Conservation (phyloP, 2,113 vertebrate genomes). For the Sprattus sprattus region DNA sequence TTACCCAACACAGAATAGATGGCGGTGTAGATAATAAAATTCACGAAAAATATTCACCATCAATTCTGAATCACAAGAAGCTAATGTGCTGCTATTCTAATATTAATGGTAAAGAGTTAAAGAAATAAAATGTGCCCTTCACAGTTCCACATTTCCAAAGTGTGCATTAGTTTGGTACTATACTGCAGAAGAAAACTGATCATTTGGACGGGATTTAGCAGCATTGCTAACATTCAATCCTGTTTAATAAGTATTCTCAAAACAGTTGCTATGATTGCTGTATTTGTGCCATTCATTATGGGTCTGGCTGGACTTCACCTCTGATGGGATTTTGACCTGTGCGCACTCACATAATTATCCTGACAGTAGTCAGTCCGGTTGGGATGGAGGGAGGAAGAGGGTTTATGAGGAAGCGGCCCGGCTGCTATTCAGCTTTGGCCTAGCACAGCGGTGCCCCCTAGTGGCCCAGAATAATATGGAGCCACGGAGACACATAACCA, state of each 20-base stretch:
- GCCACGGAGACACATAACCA: background rate
- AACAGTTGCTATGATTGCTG: background rate
- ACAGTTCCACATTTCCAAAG: background rate
- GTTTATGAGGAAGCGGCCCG: background rate
- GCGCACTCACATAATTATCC: background rate
- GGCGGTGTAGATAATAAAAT: too few species aligned
- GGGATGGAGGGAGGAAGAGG: background rate
- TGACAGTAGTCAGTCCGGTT: background rate
- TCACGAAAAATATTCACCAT: too few species aligned
- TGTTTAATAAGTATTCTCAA: background rate
- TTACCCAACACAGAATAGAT: too few species aligned
- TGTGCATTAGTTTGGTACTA: background rate
- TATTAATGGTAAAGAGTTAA: too few species aligned
- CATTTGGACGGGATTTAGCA: background rate
- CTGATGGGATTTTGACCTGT: background rate
- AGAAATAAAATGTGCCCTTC: background rate
- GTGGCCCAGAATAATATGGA: slow-evolving; percentile 43
- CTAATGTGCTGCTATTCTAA: background rate
- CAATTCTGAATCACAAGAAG: background rate
- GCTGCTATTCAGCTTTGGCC: background rate
- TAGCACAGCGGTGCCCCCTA: slow-evolving; percentile 72
- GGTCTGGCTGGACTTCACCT: background rate
- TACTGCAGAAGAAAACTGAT: background rate
- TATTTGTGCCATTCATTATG: background rate
- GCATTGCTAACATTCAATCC: background rate